phyloP scores from a whole-genome alignment of 2,888 invertebrate species.

The Itoplectis maculator region DNA sequence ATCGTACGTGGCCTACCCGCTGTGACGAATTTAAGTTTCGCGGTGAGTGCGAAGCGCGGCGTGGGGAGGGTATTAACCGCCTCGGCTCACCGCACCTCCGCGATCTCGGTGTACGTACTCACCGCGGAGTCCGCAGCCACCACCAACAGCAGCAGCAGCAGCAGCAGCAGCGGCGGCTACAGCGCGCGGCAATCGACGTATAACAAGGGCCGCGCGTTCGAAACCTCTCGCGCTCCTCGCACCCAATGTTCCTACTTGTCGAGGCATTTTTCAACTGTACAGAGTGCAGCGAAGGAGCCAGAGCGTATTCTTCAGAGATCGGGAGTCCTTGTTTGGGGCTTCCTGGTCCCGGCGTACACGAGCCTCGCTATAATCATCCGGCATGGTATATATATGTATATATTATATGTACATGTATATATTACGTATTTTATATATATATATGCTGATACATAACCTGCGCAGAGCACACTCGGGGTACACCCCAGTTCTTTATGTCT shows the following conservation, averaged over 20 bases:
- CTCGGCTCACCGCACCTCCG: slow-evolving; percentile 50
- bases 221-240: slow-evolving; percentile 44
- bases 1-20: slow-evolving; percentile 49
- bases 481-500: slow-evolving; percentile 41
- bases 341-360: slow-evolving; percentile 26
- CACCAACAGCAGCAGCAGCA: background rate
- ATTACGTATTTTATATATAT: background rate
- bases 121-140: slow-evolving; percentile 46
- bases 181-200: slow-evolving; percentile 57
- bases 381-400: background rate
- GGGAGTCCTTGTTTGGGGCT: slow-evolving; percentile 59
- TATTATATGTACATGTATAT: background rate
- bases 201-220: slow-evolving; percentile 61
- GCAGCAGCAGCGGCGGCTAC: background rate
- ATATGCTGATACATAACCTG: background rate
- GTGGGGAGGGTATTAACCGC: slow-evolving; percentile 51
- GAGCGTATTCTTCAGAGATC: slow-evolving; percentile 24
- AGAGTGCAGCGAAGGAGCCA: slow-evolving; percentile 5
- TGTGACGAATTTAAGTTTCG: slow-evolving; percentile 50
- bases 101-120: slow-evolving; percentile 26
- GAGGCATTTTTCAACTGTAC: slow-evolving; percentile 59
- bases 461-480: slow-evolving; percentile 6
- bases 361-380: slow-evolving; percentile 55
- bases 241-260: slow-evolving; percentile 52
- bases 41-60: background rate